These are phyloP conservation scores for Augiades crinisus DNA, from an alignment of 2,888 invertebrate genomes.

Conservation along the genomic window DNA sequence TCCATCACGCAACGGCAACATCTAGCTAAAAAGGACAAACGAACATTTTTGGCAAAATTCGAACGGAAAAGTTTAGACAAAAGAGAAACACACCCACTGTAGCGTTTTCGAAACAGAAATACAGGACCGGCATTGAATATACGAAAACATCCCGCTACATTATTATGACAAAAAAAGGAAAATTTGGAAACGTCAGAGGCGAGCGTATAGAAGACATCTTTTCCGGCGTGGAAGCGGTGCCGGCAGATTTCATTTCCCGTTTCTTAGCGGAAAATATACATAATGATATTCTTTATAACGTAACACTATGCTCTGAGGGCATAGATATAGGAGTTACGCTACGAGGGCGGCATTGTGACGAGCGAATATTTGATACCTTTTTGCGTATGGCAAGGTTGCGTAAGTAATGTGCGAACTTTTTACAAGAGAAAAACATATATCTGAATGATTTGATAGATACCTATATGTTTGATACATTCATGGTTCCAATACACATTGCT, in stretches of 20 bases:
- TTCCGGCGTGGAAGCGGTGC: slow-evolving; percentile 5
- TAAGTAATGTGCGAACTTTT: no score
- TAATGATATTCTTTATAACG: slow-evolving; percentile 17
- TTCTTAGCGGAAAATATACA: slow-evolving; percentile 27
- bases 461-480: no score
- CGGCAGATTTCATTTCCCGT: slow-evolving; percentile 25
- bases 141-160: not conserved
- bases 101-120: not conserved
- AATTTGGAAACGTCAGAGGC: not conserved
- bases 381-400: no score
- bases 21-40: not conserved
- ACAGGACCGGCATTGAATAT: not conserved
- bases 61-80: slow-evolving; percentile 6
- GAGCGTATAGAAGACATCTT: not conserved
- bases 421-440: no score
- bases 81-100: not conserved
- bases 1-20: not conserved
- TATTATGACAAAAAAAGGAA: not conserved
- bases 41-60: not conserved
- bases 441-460: no score
- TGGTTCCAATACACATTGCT: no score
- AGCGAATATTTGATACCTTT: no score
- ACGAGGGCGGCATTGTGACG: no score
- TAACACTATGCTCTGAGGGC: no score
- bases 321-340: no score